These are phyloP conservation scores for Oriolus oriolus DNA, from an alignment of 2,113 vertebrate species.

Conservation along the genomic window DNA sequence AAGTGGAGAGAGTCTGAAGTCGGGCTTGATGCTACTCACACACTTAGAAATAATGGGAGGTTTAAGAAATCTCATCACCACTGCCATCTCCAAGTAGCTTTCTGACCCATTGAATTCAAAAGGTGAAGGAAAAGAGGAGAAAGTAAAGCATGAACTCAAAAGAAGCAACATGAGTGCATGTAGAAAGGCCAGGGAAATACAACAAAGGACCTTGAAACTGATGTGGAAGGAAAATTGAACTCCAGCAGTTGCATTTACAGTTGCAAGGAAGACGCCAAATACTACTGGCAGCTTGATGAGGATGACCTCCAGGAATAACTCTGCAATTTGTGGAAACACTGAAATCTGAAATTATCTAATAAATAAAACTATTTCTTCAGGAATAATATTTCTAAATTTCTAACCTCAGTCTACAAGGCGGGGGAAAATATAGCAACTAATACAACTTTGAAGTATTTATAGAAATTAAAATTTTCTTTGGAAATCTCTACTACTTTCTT, in stretches of 20 bases:
- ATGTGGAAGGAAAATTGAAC: background rate
- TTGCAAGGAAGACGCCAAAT: background rate
- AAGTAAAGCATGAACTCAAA: background rate
- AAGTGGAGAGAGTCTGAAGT: background rate
- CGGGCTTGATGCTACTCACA: background rate
- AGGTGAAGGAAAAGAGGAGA: background rate
- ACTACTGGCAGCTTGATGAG: background rate
- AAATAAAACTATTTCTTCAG: background rate
- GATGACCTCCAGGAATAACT: background rate
- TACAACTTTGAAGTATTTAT: background rate
- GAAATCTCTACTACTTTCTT: background rate
- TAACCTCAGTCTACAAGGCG: background rate
- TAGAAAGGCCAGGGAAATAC: background rate
- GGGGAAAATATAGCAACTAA: background rate
- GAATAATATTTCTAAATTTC: background rate
- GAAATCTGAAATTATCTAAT: background rate
- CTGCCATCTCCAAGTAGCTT: background rate
- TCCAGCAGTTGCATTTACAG: background rate
- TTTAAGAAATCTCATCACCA: background rate
- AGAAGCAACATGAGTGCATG: background rate
- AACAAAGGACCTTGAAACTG: background rate
- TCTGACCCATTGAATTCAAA: background rate
- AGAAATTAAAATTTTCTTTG: background rate
- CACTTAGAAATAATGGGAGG: accelerated
- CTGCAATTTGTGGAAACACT: background rate